Evolutionary conservation across 1,140 invertebrate species (phyloP).

Genomic region (Polyergus mexicanus): DNA sequence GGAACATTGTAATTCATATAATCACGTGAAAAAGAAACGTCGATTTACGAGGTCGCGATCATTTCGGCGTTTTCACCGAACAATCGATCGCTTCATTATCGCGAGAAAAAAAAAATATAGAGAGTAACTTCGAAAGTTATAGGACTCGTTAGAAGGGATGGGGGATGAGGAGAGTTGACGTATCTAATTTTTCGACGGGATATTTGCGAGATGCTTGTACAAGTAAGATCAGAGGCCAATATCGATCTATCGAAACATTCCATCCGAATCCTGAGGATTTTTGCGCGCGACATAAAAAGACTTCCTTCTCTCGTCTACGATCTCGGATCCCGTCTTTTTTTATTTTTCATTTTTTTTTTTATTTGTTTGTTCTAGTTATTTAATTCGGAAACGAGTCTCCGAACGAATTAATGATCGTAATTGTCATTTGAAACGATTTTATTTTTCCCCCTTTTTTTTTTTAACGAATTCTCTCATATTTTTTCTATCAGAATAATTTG

Average conservation of each 20-base stretch:
- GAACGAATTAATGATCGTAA: neutral
- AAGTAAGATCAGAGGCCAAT: conserved; percentile 58
- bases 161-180: neutral
- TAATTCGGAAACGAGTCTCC: neutral
- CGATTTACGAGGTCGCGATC: conserved; percentile 1
- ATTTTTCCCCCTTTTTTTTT: neutral
- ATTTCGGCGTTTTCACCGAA: conserved; percentile 31
- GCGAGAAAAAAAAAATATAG: conserved; percentile 1
- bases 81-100: neutral
- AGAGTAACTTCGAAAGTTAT: neutral
- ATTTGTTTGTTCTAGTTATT: neutral
- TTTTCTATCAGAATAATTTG: neutral
- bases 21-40: neutral
- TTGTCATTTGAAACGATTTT: neutral
- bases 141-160: neutral
- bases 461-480: neutral
- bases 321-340: conserved; percentile 11
- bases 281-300: conserved; percentile 55
- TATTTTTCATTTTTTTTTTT: neutral
- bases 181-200: conserved; percentile 36
- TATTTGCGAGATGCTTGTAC: conserved; percentile 51
- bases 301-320: conserved; percentile 66
- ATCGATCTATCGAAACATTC: conserved; percentile 68
- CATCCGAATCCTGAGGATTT: conserved; percentile 65
- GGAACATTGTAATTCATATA: neutral